Percentiles rank a stretch among this genome's conserved stretches.
phyloP scores from a whole-genome alignment of 35 echinoderm and acorn worm species.

The Apostichopus parvimensis region DNA sequence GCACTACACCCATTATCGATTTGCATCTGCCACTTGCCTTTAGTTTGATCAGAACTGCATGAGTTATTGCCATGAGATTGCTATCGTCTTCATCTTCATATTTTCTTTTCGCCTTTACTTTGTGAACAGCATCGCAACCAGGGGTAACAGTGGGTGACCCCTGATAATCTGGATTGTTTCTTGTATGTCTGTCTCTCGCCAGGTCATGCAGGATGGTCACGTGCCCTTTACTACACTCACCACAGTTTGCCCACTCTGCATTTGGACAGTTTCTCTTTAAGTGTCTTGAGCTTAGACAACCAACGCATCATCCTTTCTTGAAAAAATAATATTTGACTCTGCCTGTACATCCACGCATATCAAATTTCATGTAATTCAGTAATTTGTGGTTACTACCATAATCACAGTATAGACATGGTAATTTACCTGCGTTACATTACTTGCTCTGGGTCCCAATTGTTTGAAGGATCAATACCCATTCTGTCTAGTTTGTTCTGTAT shows the following conservation, averaged over 20 bases:
- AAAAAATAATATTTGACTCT: constrained; percentile 23
- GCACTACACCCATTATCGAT: constrained; percentile 48
- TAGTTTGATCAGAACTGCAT: not conserved
- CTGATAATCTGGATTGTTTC: not conserved
- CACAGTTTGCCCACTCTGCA: not conserved
- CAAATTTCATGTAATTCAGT: constrained; percentile 7
- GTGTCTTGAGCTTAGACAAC: not conserved
- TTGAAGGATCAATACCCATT: not conserved
- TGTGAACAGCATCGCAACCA: not conserved
- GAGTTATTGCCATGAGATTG: not conserved
- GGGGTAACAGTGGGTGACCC: not conserved
- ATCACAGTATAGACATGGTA: constrained; percentile 29
- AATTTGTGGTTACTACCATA: constrained; percentile 1
- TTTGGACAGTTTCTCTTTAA: constrained; percentile 11
- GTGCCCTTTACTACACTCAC: not conserved
- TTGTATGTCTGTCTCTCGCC: constrained; percentile 1
- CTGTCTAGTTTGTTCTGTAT: not conserved
- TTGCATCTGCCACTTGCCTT: not conserved
- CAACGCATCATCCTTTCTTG: constrained; percentile 32
- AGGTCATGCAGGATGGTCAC: constrained; percentile 26
- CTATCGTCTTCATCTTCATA: not conserved
- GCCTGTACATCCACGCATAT: not conserved
- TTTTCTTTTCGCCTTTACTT: not conserved
- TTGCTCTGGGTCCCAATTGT: not conserved
- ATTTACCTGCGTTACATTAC: not conserved